Base-by-base conservation (phyloP, 2,113 vertebrate species). In the Cavia aperea region DNA sequence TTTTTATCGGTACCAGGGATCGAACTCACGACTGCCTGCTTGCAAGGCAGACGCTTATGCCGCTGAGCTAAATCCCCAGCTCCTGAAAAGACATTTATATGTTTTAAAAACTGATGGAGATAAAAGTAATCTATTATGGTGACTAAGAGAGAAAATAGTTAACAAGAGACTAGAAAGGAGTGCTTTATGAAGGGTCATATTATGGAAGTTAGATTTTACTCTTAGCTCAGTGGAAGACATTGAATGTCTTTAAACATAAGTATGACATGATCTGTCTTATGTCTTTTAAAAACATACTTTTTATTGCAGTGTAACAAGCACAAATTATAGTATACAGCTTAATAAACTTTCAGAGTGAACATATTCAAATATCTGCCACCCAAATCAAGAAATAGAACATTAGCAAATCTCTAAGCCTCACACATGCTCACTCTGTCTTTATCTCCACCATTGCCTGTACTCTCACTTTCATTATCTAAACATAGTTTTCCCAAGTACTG, bases 141-240 rank as follows among this genome's bases (percentile, higher is more conserved):
- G 21, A 87, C 49, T 36, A 36, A 93, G 14, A 31, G 6, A 86
- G 12, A 60, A 92, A 90, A 19, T 51, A 60, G 14, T 73, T 70
- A 89, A 49, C 13, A 46, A 90, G 73, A 93, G 24, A 51, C 26
- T 63, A 46, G 14, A 92, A 88, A 94, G 8, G 14, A 85, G 43
- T 68, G 56, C 16, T 70, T 75, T 77, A 87, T 60, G 39, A 4
- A 93, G 26, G 39, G 68, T 31, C 51, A 66, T 88, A 77, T 68
- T 88, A 78, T 86, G 60, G 16, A 88, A 72, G 85, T 93, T 56
- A 92, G 15, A 78, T 72, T 56, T 39, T 93, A 15, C 9, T 86
- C 4, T 86, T 19, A 56, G 39, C 70, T 14, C n/a, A 70, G 4
- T 39, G 29, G 81, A n/a, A 70, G 63, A 72, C 9, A 60, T 4